Evolutionary conservation across 2,888 invertebrate species (phyloP).

Genomic region (Andrena dorsata): DNA sequence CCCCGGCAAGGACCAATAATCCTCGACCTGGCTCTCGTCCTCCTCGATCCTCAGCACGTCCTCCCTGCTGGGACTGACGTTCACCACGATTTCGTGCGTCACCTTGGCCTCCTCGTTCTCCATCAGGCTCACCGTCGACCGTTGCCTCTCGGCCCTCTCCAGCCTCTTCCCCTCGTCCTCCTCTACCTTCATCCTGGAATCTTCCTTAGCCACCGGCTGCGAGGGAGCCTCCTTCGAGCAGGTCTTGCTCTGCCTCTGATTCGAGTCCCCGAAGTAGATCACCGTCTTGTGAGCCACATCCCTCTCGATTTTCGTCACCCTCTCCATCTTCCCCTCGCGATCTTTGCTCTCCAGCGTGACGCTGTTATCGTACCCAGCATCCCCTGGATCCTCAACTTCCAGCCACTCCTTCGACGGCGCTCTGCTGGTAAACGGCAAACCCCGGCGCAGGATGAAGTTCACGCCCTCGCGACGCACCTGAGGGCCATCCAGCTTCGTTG

Average conservation of each 20-base stretch:
- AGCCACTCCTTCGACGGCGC: constrained; percentile 79
- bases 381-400: constrained; percentile 60
- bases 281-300: constrained; percentile 88
- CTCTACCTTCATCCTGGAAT: neutral
- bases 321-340: constrained; percentile 13
- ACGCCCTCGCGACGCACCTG: constrained; percentile 83
- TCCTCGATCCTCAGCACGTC: constrained; percentile 82
- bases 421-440: constrained; percentile 77
- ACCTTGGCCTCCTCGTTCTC: constrained; percentile 65
- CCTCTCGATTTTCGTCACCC: constrained; percentile 26
- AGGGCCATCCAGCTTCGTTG: constrained; percentile 37
- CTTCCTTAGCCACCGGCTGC: constrained; percentile 9
- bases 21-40: constrained; percentile 82
- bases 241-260: constrained; percentile 82
- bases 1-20: constrained; percentile 84
- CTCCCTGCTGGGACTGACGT: constrained; percentile 85
- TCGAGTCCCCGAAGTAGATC: constrained; percentile 90
- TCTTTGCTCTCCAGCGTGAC: constrained; percentile 73
- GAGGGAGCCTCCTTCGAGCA: neutral
- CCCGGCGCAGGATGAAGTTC: constrained; percentile 85
- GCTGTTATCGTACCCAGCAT: constrained; percentile 73
- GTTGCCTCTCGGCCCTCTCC: constrained; percentile 34
- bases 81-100: constrained; percentile 86
- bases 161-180: constrained; percentile 12
- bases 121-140: constrained; percentile 34